phyloP scores from a whole-genome alignment of 2,113 vertebrate genomes.

The Sylvietta virens region DNA sequence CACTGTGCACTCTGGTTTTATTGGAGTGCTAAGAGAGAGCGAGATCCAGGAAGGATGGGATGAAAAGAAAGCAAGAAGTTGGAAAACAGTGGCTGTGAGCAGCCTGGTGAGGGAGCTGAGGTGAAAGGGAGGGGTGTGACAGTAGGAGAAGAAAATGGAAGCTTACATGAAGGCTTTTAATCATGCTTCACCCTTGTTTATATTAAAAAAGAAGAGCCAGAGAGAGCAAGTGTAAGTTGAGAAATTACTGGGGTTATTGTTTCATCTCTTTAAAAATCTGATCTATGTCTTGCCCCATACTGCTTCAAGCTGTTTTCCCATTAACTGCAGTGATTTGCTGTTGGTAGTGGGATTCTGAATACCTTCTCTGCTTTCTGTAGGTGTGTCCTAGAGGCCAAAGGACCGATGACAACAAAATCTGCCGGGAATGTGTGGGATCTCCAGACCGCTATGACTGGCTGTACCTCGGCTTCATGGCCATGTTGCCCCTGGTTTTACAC shows the following conservation, averaged over 20 bases:
- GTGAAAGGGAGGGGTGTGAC: not conserved
- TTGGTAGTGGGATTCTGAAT: not conserved
- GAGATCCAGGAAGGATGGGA: no score
- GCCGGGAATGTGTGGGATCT: constrained; percentile 79
- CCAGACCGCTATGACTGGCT: constrained; percentile 97
- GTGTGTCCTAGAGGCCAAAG: constrained; percentile 93
- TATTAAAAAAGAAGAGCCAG: not conserved
- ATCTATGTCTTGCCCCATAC: rapidly evolving
- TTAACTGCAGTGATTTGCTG: not conserved
- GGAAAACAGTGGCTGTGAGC: not conserved
- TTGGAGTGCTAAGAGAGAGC: not conserved
- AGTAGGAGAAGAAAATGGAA: not conserved
- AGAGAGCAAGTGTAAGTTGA: not conserved
- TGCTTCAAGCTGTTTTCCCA: not conserved
- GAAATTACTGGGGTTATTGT: not conserved
- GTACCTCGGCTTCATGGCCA: constrained; percentile 97
- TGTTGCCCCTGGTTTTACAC: constrained; percentile 92
- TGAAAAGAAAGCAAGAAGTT: not conserved
- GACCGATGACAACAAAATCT: constrained; percentile 82
- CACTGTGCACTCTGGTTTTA: rapidly evolving
- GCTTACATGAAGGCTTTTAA: not conserved
- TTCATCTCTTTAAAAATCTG: not conserved
- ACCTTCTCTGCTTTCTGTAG: constrained; percentile 50
- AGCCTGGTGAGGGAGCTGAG: not conserved
- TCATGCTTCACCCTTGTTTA: not conserved